Percentiles rank a stretch among this genome's conserved stretches.
Conservation (phyloP, 2,888 invertebrate species). For the Cybosia mesomella region DNA sequence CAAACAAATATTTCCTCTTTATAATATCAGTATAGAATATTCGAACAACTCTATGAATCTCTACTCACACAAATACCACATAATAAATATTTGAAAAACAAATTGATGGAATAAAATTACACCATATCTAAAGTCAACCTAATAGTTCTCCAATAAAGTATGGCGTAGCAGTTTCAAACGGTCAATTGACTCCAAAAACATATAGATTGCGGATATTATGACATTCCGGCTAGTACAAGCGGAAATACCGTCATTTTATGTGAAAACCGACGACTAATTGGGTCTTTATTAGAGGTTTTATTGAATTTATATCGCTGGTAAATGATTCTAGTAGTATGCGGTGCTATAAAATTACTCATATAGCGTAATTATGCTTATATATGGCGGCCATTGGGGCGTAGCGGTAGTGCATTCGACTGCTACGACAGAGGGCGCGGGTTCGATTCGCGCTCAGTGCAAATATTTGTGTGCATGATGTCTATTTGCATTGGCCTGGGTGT, state of each 20-base stretch:
- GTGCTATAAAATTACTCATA: slow-evolving; percentile 5
- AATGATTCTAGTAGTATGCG: slow-evolving; percentile 1
- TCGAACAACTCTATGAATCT: background rate
- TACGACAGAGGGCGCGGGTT: too few relatives aligned
- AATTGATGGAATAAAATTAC: background rate
- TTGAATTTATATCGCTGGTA: slow-evolving; percentile 18
- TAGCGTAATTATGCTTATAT: background rate
- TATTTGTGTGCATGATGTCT: too few relatives aligned
- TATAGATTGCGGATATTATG: slow-evolving; percentile 64
- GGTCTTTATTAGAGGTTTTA: slow-evolving; percentile 32
- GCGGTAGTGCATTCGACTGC: too few relatives aligned
- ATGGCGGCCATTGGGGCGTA: too few relatives aligned
- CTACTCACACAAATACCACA: background rate
- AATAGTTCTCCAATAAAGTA: slow-evolving; percentile 47
- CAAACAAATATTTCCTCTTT: too few relatives aligned
- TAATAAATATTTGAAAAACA: background rate
- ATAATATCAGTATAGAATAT: background rate
- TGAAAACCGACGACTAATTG: slow-evolving; percentile 32
- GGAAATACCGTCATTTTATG: slow-evolving; percentile 63
- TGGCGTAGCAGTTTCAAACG: slow-evolving; percentile 75
- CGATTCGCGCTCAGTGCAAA: too few relatives aligned
- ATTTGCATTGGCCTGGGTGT: too few relatives aligned
- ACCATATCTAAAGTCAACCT: slow-evolving; percentile 4
- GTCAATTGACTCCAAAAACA: slow-evolving; percentile 65
- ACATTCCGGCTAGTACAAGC: slow-evolving; percentile 70